Evolutionary conservation across 1,140 invertebrate genomes (phyloP).

Genomic region (Lethrus apterus): DNA sequence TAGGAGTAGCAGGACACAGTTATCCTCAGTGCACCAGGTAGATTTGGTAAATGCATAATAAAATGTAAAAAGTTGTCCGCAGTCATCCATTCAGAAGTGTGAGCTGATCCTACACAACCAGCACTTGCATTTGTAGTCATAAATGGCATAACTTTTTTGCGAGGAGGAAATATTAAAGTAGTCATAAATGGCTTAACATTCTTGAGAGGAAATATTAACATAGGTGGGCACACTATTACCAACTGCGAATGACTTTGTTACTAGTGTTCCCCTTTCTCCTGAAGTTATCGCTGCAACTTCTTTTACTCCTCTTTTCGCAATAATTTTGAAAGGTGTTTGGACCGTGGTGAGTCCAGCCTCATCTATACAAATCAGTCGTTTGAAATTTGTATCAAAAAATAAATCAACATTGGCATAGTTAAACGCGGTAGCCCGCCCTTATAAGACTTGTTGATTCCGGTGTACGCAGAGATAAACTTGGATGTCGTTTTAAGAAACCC

Average conservation of each 20-base stretch:
- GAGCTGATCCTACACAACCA: slow-evolving; percentile 4
- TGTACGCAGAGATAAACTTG: slow-evolving; percentile 29
- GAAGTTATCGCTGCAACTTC: slow-evolving; percentile 41
- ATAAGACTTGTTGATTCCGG: slow-evolving; percentile 33
- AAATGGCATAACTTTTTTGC: neutral
- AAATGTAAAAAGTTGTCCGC: slow-evolving; percentile 9
- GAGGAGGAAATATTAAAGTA: too few relatives aligned
- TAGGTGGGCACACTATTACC: slow-evolving; percentile 35
- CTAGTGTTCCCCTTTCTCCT: slow-evolving; percentile 38
- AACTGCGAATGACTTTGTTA: slow-evolving; percentile 29
- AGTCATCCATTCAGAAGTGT: slow-evolving; percentile 12
- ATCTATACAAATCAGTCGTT: neutral
- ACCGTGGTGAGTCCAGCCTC: slow-evolving; percentile 39
- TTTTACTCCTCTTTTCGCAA: slow-evolving; percentile 34
- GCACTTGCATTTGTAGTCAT: neutral
- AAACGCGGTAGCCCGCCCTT: slow-evolving; percentile 33
- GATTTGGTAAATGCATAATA: too few relatives aligned
- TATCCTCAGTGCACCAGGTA: too few relatives aligned
- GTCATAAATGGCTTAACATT: too few relatives aligned
- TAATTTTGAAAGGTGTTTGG: slow-evolving; percentile 31
- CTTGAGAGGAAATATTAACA: slow-evolving; percentile 4
- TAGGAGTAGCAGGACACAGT: too few relatives aligned
- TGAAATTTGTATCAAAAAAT: slow-evolving; percentile 20
- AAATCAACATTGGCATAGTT: slow-evolving; percentile 28
- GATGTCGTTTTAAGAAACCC: slow-evolving; percentile 36